Evolutionary conservation across 2,888 invertebrate genomes (phyloP), one percentile per base, ranked within the genome.

Genomic region (Zele albiditarsus): DNA sequence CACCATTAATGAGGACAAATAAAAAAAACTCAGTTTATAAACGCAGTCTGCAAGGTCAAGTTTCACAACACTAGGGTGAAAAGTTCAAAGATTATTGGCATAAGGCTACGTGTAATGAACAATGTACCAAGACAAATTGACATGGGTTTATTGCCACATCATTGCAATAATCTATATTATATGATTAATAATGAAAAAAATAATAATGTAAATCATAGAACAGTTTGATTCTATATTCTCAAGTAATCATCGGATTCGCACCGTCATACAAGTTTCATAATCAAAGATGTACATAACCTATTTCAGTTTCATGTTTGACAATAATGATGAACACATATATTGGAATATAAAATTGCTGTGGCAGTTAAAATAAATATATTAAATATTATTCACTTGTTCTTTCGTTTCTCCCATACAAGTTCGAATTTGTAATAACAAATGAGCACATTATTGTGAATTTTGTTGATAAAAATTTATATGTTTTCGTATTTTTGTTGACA

Each of bases 21-120:
- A 53, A 53, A 53, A 20, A 20, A 53, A 20, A 53, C 38, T 38
- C 12, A 46, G n/a, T 46, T 46, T 14, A 46, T 46, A 46, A 3
- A n/a, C 8, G n/a, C 20, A 53, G 20, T 53, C 53, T 53, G 20
- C 53, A 53, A 53, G 53, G 53, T 53, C 53, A 53, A 53, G 53
- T 53, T 53, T 53, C 53, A n/a, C 53, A 53, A 53, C 8, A 53
- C 23, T 20, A 3, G 53, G 53, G 53, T 53, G 53, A 53, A 53
- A 5, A 53, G 53, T 20, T 53, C 53, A 53, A 20, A 53, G 53
- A 53, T 53, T 53, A 53, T 53, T 53, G 53, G 20, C 10, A 53
- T 23, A 53, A 53, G 53, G 53, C 20, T 10, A 23, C 20, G 8
- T 10, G 2, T 10, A 20, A 53, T 53, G 20, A 20, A 53, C n/a